Evolutionary conservation across 1,140 invertebrate species (phyloP).

Genomic region (Armadillidium nasatum): DNA sequence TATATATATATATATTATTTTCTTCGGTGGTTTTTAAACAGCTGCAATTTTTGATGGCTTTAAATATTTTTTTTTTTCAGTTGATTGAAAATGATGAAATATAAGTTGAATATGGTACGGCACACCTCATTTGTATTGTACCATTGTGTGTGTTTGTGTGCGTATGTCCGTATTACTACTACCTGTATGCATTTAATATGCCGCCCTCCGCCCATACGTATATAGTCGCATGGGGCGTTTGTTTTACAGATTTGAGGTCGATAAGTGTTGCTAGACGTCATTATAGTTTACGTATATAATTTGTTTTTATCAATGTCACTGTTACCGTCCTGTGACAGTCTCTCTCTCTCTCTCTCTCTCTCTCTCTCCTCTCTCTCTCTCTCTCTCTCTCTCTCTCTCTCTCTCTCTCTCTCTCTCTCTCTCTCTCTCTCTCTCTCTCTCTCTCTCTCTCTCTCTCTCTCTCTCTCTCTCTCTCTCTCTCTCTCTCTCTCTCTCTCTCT

Average conservation of each 20-base stretch:
- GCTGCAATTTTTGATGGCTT: too few relatives aligned
- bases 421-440: conserved; percentile 13
- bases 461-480: conserved; percentile 13
- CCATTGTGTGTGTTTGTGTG: too few relatives aligned
- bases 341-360: neutral
- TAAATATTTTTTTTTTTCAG: too few relatives aligned
- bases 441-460: conserved; percentile 13
- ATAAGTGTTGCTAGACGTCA: too few relatives aligned
- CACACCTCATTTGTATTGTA: too few relatives aligned
- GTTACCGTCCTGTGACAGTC: too few relatives aligned
- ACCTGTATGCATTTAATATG: too few relatives aligned
- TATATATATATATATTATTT: neutral
- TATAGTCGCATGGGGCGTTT: neutral
- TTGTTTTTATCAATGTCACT: neutral
- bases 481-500: conserved; percentile 8
- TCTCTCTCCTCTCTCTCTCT: conserved; percentile 14
- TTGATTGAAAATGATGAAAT: too few relatives aligned
- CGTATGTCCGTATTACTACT: too few relatives aligned
- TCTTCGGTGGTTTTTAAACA: neutral
- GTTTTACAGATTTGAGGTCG: neutral
- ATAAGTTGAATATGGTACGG: too few relatives aligned
- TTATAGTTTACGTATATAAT: neutral
- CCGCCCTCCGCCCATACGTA: neutral
- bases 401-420: conserved; percentile 13
- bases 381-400: conserved; percentile 19